Evolutionary conservation across 2,797 vertebrate genomes (phyloP).

Genomic region (Phataginus tricuspis): DNA sequence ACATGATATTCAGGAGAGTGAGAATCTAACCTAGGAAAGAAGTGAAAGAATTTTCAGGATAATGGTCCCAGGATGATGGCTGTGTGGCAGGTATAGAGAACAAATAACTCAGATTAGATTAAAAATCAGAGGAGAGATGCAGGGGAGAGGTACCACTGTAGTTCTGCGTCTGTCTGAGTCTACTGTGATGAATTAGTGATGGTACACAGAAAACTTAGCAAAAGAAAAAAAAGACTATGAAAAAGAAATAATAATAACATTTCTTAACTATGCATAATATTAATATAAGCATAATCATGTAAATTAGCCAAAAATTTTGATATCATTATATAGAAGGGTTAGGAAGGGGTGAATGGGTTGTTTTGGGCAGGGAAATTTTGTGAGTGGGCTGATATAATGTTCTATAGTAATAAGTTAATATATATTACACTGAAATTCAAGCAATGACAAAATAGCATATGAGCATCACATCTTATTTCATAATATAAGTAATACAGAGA

Average conservation of each 20-base stretch:
- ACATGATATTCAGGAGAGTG: not conserved
- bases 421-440: not conserved
- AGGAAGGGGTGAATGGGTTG: not conserved
- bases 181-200: not conserved
- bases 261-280: not conserved
- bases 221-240: not conserved
- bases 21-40: not conserved
- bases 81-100: not conserved
- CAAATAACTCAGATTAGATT: not conserved
- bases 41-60: not conserved
- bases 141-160: not conserved
- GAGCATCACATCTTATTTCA: not conserved
- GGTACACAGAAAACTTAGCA: not conserved
- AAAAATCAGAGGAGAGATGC: not conserved
- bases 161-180: not conserved
- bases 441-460: not conserved
- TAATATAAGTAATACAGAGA: not conserved
- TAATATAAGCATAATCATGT: not conserved
- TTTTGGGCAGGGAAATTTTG: not conserved
- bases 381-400: not conserved
- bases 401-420: not conserved
- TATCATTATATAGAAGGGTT: not conserved
- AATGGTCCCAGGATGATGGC: not conserved
- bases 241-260: not conserved
- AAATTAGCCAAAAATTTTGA: not conserved